A percentile compares a stretch with the other conserved stretches of the same genome.
These are phyloP conservation scores for Cetonia aurata DNA, from an alignment of 2,888 invertebrate genomes.

Conservation along the genomic window DNA sequence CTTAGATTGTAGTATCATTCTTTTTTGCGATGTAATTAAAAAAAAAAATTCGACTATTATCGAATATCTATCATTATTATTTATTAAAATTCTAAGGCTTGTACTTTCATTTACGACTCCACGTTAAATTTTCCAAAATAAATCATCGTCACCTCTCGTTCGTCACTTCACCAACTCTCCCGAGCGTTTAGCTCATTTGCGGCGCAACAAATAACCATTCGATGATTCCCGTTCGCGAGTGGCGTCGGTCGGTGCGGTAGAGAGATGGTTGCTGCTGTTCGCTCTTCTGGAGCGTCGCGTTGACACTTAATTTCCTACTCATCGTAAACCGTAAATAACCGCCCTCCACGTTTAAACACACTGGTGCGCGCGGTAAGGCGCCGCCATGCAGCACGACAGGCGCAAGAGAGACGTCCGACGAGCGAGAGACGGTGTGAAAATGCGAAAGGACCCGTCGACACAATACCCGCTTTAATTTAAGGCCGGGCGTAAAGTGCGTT, in stretches of 20 bases:
- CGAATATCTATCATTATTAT: too few species aligned
- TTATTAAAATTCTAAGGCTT: too few species aligned
- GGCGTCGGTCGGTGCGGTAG: conserved; percentile 14
- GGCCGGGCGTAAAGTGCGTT: conserved; percentile 32
- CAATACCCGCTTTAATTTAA: conserved; percentile 39
- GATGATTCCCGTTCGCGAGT: conserved; percentile 33
- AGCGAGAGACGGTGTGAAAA: conserved; percentile 33
- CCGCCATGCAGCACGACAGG: conserved; percentile 5
- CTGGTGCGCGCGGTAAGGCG: conserved; percentile 22
- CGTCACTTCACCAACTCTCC: too few species aligned
- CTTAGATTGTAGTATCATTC: too few species aligned
- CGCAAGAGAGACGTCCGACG: conserved; percentile 22
- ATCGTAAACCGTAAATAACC: conserved; percentile 50
- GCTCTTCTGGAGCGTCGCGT: conserved; percentile 48
- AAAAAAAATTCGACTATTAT: too few species aligned
- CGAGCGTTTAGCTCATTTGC: conserved; percentile 41
- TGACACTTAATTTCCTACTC: conserved; percentile 57
- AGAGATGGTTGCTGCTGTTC: conserved; percentile 32
- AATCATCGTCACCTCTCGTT: too few species aligned
- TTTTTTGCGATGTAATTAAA: too few species aligned
- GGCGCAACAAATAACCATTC: conserved; percentile 41
- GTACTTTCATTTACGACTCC: too few species aligned
- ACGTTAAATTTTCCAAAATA: too few species aligned
- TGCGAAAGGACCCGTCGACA: conserved; percentile 37
- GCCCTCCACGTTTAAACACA: conserved; percentile 38